Evolutionary conservation across 2,888 invertebrate species (phyloP), one percentile per base, ranked within the genome.

Genomic region (Lumbricus terrestris): DNA sequence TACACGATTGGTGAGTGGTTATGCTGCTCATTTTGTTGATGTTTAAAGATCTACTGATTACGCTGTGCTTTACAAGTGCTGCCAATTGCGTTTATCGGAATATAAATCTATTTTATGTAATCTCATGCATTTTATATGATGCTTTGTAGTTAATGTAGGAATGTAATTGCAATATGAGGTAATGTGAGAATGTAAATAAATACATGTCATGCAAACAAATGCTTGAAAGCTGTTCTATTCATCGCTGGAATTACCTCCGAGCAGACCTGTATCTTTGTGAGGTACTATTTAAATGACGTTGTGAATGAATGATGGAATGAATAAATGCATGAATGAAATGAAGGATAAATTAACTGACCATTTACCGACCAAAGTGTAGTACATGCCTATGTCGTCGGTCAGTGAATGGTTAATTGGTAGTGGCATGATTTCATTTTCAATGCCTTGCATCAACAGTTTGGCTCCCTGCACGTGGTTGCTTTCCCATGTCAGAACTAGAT

Each of bases 1-100:
- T 92, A 90, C 89, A 88, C 90, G n/a, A 91, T 92, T 38, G 92
- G 92, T 92, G 38, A 42, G 88, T 88, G 40, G 18, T 69, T 69
- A 69, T 69, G 69, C n/a, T 69, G 69, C 69, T n/a, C n/a, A 69
- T 54, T 54, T 23, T 54, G 54, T 54, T 2, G 23, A 54, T 29
- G 1, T 29, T 54, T 11, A 54, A n/a, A n/a, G 23, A 8, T 4
- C 23, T 54, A 29, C 54, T 54, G 29, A 29, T 54, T 54, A 54
- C 54, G 29, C 54, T 47, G 13, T n/a, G 29, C 69, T n/a, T 69
- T 29, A 54, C 54, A 54, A 3, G 5, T n/a, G n/a, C n/a, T n/a
- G 29, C 54, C 5, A 23, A 29, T 6, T 40, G 15, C 40, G 15
- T 15, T 6, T 69, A 69, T 69, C 29, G 16, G 69, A 8, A 69